These are phyloP conservation scores for Cyrtodaria siliqua DNA, from an alignment of 2,888 invertebrate genomes.

Conservation along the genomic window DNA sequence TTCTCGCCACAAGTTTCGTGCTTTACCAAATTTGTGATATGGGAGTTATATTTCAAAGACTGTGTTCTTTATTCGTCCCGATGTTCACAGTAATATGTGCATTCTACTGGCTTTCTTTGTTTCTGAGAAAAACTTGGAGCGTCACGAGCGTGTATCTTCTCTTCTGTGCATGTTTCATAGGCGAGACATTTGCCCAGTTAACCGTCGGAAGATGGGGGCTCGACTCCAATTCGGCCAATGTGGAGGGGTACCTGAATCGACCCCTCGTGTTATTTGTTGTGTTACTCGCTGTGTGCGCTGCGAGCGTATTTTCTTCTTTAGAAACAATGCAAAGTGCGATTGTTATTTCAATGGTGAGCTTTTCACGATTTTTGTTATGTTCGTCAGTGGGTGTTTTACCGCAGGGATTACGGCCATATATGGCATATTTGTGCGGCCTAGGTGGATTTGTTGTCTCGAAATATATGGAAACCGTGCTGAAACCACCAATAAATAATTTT, in stretches of 20 bases:
- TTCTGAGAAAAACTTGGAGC: slow-evolving; percentile 84
- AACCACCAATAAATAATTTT: slow-evolving; percentile 80
- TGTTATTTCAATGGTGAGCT: slow-evolving; percentile 81
- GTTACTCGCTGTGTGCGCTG: slow-evolving; percentile 78
- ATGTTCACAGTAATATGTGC: slow-evolving; percentile 83
- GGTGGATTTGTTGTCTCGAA: slow-evolving; percentile 83
- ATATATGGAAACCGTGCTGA: slow-evolving; percentile 84
- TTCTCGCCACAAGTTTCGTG: slow-evolving; percentile 71
- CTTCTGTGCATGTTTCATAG: slow-evolving; percentile 84
- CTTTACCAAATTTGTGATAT: slow-evolving; percentile 81
- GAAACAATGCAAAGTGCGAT: slow-evolving; percentile 81
- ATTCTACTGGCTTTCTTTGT: slow-evolving; percentile 84
- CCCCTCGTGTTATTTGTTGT: slow-evolving; percentile 80
- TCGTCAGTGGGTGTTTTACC: slow-evolving; percentile 81
- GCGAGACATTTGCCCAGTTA: slow-evolving; percentile 83
- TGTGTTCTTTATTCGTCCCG: slow-evolving; percentile 82
- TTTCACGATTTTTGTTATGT: slow-evolving; percentile 83
- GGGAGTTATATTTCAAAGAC: slow-evolving; percentile 80
- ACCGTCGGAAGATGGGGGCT: slow-evolving; percentile 50
- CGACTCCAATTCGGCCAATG: slow-evolving; percentile 5
- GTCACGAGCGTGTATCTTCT: slow-evolving; percentile 84
- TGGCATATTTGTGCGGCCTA: slow-evolving; percentile 83
- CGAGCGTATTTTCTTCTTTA: slow-evolving; percentile 83
- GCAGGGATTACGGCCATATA: slow-evolving; percentile 78
- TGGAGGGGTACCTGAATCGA: slow-evolving; percentile 67